These are phyloP conservation scores for Ursus arctos DNA, from an alignment of 2,113 vertebrate species.

Conservation along the genomic window DNA sequence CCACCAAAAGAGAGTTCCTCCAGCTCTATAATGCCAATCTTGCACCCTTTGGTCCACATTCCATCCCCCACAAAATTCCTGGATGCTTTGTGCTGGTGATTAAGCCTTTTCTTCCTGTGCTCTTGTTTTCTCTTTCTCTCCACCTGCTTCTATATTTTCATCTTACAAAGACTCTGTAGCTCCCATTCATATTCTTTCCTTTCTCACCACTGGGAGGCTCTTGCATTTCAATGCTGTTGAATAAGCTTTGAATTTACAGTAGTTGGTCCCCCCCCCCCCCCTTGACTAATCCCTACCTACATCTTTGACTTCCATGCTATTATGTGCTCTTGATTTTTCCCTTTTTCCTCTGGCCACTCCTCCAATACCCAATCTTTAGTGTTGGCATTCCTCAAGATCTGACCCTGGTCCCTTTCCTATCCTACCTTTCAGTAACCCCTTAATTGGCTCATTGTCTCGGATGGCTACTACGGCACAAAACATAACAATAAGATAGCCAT, in stretches of 20 bases:
- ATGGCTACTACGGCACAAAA: not conserved
- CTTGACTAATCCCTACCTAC: not conserved
- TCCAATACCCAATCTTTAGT: not conserved
- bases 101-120: not conserved
- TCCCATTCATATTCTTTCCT: not conserved
- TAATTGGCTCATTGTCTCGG: not conserved
- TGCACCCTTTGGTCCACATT: not conserved
- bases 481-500: not conserved
- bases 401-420: not conserved
- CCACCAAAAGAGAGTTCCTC: not conserved
- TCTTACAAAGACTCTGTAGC: not conserved
- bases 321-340: not conserved
- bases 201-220: not conserved
- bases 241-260: not conserved
- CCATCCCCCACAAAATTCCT: not conserved
- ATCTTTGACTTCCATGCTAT: not conserved
- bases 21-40: not conserved
- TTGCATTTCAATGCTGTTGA: not conserved
- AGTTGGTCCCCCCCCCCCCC: too few species aligned
- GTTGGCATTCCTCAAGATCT: not conserved
- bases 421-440: not conserved
- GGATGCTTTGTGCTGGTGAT: not conserved
- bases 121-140: not conserved
- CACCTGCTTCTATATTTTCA: not conserved
- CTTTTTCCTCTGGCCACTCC: not conserved